These are phyloP conservation scores for Hippopotamus amphibius DNA, from an alignment of 2,113 vertebrate species.

Conservation along the genomic window DNA sequence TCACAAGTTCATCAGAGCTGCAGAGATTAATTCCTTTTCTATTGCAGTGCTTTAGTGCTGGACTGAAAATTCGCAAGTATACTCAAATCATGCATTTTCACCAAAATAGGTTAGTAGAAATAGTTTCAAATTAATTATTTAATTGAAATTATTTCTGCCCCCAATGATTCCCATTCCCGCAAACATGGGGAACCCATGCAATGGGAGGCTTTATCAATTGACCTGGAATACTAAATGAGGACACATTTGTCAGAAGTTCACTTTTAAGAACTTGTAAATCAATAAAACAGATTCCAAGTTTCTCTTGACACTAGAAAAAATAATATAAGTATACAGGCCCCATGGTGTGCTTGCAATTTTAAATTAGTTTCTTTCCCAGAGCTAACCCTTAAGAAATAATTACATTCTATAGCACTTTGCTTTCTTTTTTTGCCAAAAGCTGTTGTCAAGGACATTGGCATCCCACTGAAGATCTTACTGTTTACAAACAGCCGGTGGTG, in stretches of 20 bases:
- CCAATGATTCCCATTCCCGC: background rate
- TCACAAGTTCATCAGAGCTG: background rate
- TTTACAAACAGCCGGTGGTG: background rate
- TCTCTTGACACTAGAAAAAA: background rate
- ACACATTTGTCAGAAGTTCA: background rate
- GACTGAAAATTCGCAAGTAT: background rate
- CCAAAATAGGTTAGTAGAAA: background rate
- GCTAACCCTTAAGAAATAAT: background rate
- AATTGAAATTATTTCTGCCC: background rate
- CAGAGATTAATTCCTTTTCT: background rate
- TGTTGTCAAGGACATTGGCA: background rate
- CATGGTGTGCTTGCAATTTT: background rate
- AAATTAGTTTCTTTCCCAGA: background rate
- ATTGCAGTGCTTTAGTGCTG: background rate
- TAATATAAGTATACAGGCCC: background rate
- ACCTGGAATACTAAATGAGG: background rate
- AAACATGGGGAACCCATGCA: background rate
- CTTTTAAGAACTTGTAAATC: background rate
- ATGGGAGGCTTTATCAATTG: background rate
- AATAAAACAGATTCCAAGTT: background rate
- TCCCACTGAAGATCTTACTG: background rate
- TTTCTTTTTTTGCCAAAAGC: background rate
- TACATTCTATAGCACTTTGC: background rate
- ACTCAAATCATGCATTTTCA: background rate
- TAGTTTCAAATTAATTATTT: constrained; percentile 31